Conservation (phyloP, 2,113 vertebrate species). For the Sturnira hondurensis region DNA sequence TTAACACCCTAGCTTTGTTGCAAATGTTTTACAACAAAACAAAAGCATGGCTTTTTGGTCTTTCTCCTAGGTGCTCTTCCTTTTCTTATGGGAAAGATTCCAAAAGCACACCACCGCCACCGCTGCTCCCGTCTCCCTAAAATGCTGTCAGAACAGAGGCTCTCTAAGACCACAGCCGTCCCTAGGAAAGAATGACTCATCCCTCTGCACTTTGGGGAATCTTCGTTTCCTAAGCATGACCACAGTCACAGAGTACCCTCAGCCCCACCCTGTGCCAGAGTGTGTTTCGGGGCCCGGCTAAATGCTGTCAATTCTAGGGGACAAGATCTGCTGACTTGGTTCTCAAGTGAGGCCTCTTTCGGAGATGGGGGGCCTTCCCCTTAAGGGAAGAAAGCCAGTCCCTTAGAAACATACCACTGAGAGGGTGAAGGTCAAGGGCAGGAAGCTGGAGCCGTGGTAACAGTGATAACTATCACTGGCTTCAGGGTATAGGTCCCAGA, state of each 20-base stretch:
- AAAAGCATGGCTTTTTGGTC: neutral
- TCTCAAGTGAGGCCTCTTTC: neutral
- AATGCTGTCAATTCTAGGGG: neutral
- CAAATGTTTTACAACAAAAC: neutral
- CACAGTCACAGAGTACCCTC: neutral
- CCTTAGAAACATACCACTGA: neutral
- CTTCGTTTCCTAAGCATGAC: neutral
- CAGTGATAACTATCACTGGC: neutral
- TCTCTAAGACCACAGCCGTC: neutral
- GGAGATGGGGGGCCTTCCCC: neutral
- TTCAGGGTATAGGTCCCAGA: neutral
- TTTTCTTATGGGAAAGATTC: neutral
- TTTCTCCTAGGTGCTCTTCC: neutral
- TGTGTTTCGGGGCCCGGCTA: neutral
- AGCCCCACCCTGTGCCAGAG: neutral
- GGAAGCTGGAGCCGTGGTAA: neutral
- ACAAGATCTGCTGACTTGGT: neutral
- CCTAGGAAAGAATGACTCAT: neutral
- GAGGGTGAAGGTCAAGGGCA: neutral
- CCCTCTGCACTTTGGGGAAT: neutral
- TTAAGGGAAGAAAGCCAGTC: neutral
- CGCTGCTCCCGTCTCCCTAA: neutral
- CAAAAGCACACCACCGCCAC: neutral
- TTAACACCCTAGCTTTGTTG: neutral
- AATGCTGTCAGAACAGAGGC: neutral